Percentiles rank a stretch among this genome's conserved stretches.
Evolutionary conservation across 2,888 invertebrate species (phyloP).

Genomic region (Brenthis daphne): DNA sequence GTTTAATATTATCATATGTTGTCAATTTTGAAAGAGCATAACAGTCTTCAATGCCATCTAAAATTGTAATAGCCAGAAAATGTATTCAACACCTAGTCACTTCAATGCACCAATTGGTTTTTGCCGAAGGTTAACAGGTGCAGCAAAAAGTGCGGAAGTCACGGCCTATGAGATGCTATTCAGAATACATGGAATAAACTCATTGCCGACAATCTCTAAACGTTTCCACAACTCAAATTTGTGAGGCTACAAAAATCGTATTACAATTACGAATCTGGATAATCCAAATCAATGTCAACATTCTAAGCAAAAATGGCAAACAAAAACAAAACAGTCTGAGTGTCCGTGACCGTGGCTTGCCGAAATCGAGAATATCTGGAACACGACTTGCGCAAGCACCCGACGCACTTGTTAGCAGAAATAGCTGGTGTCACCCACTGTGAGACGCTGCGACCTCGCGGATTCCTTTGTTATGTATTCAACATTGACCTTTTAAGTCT

Average conservation of each 20-base stretch:
- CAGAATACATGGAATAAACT: conserved; percentile 31
- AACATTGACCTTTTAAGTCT: conserved; percentile 37
- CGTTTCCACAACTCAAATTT: conserved; percentile 19
- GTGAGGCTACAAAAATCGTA: neutral
- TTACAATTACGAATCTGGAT: conserved; percentile 12
- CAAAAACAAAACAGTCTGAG: conserved; percentile 48
- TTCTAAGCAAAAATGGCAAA: conserved; percentile 25
- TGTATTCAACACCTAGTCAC: conserved; percentile 26
- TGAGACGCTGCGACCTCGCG: conserved; percentile 36
- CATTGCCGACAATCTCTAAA: conserved; percentile 37
- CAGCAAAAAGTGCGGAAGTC: conserved; percentile 56
- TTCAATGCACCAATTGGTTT: conserved; percentile 41
- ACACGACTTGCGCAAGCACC: conserved; percentile 50
- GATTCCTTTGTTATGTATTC: conserved; percentile 37
- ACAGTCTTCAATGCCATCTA: conserved; percentile 8
- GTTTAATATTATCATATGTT: too few species aligned
- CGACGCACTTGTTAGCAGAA: conserved; percentile 27
- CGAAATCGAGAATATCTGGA: conserved; percentile 72
- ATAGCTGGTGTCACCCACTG: conserved; percentile 35
- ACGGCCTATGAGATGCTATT: conserved; percentile 44
- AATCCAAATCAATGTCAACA: conserved; percentile 27
- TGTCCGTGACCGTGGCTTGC: conserved; percentile 69
- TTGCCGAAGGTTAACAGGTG: conserved; percentile 47
- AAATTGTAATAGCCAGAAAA: conserved; percentile 22
- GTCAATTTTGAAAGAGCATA: neutral